Evolutionary conservation across 2,113 vertebrate genomes (phyloP).

Genomic region (Ceyx cyanopectus): DNA sequence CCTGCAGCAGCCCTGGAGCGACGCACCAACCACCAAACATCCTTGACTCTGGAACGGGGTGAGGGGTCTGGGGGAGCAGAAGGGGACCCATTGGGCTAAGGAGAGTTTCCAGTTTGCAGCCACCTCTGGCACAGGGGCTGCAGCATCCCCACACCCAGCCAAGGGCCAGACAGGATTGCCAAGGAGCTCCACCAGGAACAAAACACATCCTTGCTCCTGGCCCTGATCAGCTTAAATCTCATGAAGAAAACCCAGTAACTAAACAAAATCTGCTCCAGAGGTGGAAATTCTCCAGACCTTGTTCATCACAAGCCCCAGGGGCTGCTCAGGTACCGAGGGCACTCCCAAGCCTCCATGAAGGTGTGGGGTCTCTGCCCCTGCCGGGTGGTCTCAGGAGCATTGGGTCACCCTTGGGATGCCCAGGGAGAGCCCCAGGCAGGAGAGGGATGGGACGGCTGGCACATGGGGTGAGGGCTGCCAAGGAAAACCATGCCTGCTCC

Average conservation of each 20-base stretch:
- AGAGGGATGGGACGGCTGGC: rapidly evolving
- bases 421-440: not conserved
- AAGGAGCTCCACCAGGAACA: not conserved
- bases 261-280: not conserved
- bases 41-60: rapidly evolving
- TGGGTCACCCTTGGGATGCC: not conserved
- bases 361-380: not conserved
- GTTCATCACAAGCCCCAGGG: not conserved
- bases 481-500: rapidly evolving
- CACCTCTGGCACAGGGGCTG: rapidly evolving
- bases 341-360: not conserved
- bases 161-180: not conserved
- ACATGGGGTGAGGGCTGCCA: rapidly evolving
- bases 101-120: not conserved
- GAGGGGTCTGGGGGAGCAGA: not conserved
- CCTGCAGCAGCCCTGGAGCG: not conserved
- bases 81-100: not conserved
- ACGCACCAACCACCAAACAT: not conserved
- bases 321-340: rapidly evolving
- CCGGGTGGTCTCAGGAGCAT: rapidly evolving
- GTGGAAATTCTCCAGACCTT: not conserved
- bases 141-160: not conserved
- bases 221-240: not conserved
- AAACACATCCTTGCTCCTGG: not conserved
- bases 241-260: not conserved